Conservation (phyloP, 2,113 vertebrate species). For the Tursiops truncatus region DNA sequence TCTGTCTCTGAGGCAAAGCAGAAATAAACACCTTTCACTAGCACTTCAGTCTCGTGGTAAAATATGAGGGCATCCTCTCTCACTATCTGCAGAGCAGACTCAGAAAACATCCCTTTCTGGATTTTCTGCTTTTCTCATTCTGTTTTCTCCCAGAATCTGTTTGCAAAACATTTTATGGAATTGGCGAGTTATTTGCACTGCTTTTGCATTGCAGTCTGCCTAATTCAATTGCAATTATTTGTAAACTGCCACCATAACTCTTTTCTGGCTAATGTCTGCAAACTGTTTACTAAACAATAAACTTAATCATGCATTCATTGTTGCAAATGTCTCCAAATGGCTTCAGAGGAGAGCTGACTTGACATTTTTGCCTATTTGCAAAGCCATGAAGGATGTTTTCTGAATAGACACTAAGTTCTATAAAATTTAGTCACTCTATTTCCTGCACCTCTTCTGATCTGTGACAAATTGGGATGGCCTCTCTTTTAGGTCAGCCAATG, state of each 20-base stretch:
- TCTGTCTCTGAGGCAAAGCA: conserved; percentile 68
- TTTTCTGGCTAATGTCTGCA: conserved; percentile 78
- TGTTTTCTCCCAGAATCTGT: conserved; percentile 56
- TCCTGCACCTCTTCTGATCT: neutral
- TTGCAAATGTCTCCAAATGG: conserved; percentile 77
- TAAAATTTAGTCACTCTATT: conserved; percentile 37
- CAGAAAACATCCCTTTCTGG: conserved; percentile 12
- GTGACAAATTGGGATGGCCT: neutral
- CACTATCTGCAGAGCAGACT: conserved; percentile 34
- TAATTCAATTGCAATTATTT: conserved; percentile 78
- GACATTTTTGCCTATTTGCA: conserved; percentile 73
- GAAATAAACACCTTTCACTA: conserved; percentile 77
- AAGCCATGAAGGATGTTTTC: conserved; percentile 67
- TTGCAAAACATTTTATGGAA: conserved; percentile 75
- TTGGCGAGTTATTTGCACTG: conserved; percentile 67
- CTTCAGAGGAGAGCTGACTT: conserved; percentile 75
- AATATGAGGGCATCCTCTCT: neutral
- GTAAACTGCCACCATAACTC: conserved; percentile 74
- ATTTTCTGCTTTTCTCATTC: conserved; percentile 57
- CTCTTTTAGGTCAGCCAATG: neutral
- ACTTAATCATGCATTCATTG: conserved; percentile 80
- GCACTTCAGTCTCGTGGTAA: conserved; percentile 37
- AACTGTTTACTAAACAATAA: conserved; percentile 81
- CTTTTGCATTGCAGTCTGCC: conserved; percentile 72
- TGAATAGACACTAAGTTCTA: conserved; percentile 64